Conservation (phyloP, 2,113 vertebrate species). For the Sinocyclocheilus rhinocerous region DNA sequence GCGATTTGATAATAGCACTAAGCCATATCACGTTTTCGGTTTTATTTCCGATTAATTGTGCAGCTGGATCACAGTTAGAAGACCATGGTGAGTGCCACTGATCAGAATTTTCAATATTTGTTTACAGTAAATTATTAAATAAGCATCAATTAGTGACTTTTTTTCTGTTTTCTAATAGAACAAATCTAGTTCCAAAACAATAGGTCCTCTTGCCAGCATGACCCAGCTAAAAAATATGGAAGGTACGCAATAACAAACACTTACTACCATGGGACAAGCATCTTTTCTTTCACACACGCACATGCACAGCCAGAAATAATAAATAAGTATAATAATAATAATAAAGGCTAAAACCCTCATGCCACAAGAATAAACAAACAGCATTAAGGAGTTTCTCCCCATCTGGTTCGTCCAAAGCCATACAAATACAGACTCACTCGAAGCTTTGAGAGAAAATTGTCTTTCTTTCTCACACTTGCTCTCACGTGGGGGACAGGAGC, state of each 20-base stretch:
- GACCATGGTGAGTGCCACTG: too few species aligned
- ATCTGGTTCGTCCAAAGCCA: slow-evolving; percentile 55
- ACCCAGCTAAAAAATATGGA: neutral
- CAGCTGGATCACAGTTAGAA: neutral
- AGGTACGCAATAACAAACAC: neutral
- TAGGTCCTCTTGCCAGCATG: neutral
- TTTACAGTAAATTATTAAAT: neutral
- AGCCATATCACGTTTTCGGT: neutral
- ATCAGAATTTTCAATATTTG: neutral
- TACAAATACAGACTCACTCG: slow-evolving; percentile 59
- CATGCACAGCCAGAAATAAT: slow-evolving; percentile 6
- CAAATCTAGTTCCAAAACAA: neutral
- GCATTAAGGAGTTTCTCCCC: slow-evolving; percentile 1
- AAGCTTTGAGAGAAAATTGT: slow-evolving; percentile 52
- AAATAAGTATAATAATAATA: slow-evolving; percentile 1
- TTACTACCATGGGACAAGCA: neutral
- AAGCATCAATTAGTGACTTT: neutral
- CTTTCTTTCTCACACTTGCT: slow-evolving; percentile 20
- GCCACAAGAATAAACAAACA: slow-evolving; percentile 27
- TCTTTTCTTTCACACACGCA: neutral
- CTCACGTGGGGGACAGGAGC: slow-evolving; percentile 29
- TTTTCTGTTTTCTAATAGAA: neutral
- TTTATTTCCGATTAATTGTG: neutral
- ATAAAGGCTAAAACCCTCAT: neutral
- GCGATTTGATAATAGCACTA: neutral